Evolutionary conservation across 2,797 vertebrate species (phyloP), one percentile per base, ranked within the genome.

Genomic region (Psittacula echo): DNA sequence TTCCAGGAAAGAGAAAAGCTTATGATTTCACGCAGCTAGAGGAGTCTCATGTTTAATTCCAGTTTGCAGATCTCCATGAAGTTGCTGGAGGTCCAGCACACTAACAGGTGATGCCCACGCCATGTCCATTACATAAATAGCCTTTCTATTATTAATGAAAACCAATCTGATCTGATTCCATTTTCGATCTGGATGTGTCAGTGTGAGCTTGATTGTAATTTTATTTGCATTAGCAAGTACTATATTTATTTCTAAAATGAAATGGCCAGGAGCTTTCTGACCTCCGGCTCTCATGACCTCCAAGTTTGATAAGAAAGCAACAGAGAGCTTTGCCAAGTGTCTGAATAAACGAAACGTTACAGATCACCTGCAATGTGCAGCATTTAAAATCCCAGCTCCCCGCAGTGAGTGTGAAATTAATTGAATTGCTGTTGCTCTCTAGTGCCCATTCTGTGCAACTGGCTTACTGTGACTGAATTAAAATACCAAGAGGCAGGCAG

Each of bases 391-490:
- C 79, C 75, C 94, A 92, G 91, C 68, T 97, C 73, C 96, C 97
- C 0, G 21, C 89, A 89, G 94, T 67, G 94, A 94, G 71, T 95
- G 85, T 93, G 94, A 96, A 94, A 97, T 96, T 97, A 97, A 96
- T 95, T 94, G 94, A 97, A 93, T 96, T 97, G 87, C 92, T 95
- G 83, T 95, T 97, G 94, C 87, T 97, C 93, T 97, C 95, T 96
- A 93, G 93, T 95, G 95, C 87, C 96, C 94, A 88, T 90, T 96
- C 92, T 92, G 94, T 93, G 97, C 90, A 97, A 97, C 77, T 95
- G 91, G 95, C 85, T 96, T 93, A 93, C 85, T 93, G 93, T 94
- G 93, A 96, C 94, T 96, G 92, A 96, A 96, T 97, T 96, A 93
- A 96, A 95, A 96, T 92, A 89, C 93, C 86, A 93, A 84, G 95